Percentiles rank a stretch among this genome's conserved stretches.
These are phyloP conservation scores for Micromys minutus DNA, from an alignment of 2,113 vertebrate genomes.

Conservation along the genomic window DNA sequence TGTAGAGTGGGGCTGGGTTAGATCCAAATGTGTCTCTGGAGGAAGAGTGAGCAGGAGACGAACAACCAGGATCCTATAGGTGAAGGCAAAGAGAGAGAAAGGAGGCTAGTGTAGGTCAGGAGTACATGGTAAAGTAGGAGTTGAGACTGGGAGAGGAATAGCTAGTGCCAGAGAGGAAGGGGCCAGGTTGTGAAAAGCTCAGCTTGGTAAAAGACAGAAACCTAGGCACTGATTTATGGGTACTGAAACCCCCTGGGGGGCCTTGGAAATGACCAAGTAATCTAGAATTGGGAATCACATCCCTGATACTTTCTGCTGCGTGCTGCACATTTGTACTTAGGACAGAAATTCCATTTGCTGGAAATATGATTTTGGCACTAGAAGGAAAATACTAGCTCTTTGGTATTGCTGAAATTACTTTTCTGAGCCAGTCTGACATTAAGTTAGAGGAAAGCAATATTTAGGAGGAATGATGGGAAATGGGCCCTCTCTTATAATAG, in stretches of 20 bases:
- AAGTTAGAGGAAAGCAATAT: background rate
- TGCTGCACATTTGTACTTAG: constrained; percentile 18
- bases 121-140: background rate
- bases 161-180: background rate
- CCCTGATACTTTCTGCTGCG: background rate
- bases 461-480: constrained; percentile 31
- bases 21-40: background rate
- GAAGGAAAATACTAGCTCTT: constrained; percentile 46
- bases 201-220: background rate
- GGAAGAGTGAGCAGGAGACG: background rate
- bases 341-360: constrained; percentile 54
- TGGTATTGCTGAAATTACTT: constrained; percentile 43
- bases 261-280: background rate
- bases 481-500: background rate
- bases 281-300: background rate
- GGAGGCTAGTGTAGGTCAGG: background rate
- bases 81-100: background rate
- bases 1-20: no score
- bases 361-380: constrained; percentile 48
- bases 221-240: background rate
- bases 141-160: background rate
- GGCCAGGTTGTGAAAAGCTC: background rate
- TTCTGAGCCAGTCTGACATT: constrained; percentile 16
- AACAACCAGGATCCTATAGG: background rate
- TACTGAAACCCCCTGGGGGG: background rate